phyloP scores from a whole-genome alignment of 2,797 vertebrate species.

The Lophotriccus pileatus region DNA sequence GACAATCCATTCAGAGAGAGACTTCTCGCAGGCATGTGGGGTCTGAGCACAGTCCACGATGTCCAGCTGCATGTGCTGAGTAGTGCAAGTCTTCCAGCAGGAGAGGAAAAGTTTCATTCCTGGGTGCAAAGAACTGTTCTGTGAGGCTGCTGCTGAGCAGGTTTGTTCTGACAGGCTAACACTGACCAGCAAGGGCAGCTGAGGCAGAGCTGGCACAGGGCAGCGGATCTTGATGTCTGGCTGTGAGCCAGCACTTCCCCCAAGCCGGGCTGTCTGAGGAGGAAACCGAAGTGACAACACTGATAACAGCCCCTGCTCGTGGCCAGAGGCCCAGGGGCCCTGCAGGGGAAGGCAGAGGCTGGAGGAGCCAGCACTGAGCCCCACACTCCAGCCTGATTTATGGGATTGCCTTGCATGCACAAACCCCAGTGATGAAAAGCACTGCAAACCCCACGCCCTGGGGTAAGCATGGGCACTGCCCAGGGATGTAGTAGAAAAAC shows the following conservation, averaged over 20 bases:
- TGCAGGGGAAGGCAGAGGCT: background rate
- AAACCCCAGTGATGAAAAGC: background rate
- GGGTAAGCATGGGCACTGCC: background rate
- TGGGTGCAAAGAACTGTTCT: background rate
- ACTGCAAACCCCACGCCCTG: rapidly evolving
- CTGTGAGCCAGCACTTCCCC: rapidly evolving
- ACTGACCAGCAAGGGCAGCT: rapidly evolving
- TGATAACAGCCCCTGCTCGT: background rate
- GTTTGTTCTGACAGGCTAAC: rapidly evolving
- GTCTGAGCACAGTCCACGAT: rapidly evolving
- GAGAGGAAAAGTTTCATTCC: background rate
- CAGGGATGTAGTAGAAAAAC: conserved; percentile 56
- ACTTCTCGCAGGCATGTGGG: rapidly evolving
- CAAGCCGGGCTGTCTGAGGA: background rate
- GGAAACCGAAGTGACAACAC: conserved; percentile 40
- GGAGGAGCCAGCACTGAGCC: background rate
- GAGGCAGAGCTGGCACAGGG: background rate
- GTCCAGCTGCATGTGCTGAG: background rate
- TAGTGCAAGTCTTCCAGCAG: background rate
- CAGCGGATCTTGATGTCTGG: rapidly evolving
- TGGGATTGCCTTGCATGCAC: background rate
- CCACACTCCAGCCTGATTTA: background rate
- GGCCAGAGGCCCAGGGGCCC: background rate
- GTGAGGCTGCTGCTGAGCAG: background rate
- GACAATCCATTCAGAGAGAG: rapidly evolving